Evolutionary conservation across 1,140 invertebrate genomes (phyloP), one percentile per base, ranked within the genome.

Genomic region (Pygmarrhopalites habei): DNA sequence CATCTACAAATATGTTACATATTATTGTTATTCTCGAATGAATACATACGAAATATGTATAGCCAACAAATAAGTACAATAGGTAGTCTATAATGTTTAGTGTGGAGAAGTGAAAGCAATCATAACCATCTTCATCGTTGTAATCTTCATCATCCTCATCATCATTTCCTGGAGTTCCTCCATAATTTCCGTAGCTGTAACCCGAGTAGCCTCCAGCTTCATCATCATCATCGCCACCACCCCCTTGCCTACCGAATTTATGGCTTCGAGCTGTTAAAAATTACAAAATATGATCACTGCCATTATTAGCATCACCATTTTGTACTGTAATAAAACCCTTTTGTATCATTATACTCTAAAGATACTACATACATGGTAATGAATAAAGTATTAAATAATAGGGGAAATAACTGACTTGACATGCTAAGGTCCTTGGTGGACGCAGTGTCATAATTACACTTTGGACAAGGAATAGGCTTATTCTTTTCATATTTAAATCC

Each of bases 401-500:
- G n/a, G n/a, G n/a, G n/a, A n/a, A n/a, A n/a, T n/a, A n/a, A 59
- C 84, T 84, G 79, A 93, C 90, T 94, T 32, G 93, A 96, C 86
- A 98, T 92, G 78, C 88, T 90, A 68, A 96, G 83, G 77, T 96
- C 92, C 74, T 94, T 94, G 1, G 92, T 95, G 74, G 92, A 85
- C 0, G 87, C 85, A 14, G 92, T 94, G 47, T 93, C 86, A 78
- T 87, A 93, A 52, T 85, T 83, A 81, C 95, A 98, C 78, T 95
- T 95, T 14, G 95, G 95, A 75, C 94, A 97, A 32, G 94, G 92
- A 73, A 95, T 86, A 12, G 86, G 75, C 72, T 88, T 90, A 71
- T 88, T 89, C 73, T 91, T 91, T 19, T 88, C 86, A 77, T 94
- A 93, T 74, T 94, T 95, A 74, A 94, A 90, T 25, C 91, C 88